Base-by-base conservation (phyloP, 2,113 vertebrate species). In the Gavia stellata region DNA sequence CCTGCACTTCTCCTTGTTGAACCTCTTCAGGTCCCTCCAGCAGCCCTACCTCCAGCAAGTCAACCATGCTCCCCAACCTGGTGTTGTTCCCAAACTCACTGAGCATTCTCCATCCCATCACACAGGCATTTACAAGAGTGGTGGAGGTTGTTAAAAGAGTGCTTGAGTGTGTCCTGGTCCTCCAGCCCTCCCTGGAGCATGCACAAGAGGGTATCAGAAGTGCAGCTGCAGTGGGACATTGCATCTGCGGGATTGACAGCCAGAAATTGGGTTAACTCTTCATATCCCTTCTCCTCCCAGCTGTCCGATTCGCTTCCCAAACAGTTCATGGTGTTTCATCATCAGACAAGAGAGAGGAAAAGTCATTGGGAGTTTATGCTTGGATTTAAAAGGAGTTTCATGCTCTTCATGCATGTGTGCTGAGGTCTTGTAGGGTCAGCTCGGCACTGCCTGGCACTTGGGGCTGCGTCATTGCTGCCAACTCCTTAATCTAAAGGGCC, bases 231-330 rank as follows among this genome's bases (percentile, higher is more conserved):
- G 29, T 23, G 44, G 74, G 36, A 72, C 33, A 45, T 17, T 25
- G 24, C 1, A 1, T 42, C 40, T 33, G 11, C 2, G 3, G 28
- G 66, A 63, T 3, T 5, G 5, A 17, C 11, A 44, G 42, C 26
- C 44, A 45, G 47, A 34, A n/a, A 15, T 0, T 16, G 53, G 19
- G 19, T 66, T 90, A 86, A 92, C 82, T 34, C 71, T 61, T 81
- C 42, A 13, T 33, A 56, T 52, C 6, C 38, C 52, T 53, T 38
- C 47, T 63, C 42, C 44, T 86, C 40, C 21, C 2, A 1, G 6
- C 13, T 81, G 19, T 7, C 21, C 2, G 1, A 13, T 71, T 42
- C 3, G 0, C 50, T 66, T 53, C 70, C n/a, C 1, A 0, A 55
- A 36, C 18, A 17, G 12, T 21, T 65, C 38, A 31, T 4, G 13